These are phyloP conservation scores for Petroica traversi DNA, from an alignment of 2,113 vertebrate species.

Conservation along the genomic window DNA sequence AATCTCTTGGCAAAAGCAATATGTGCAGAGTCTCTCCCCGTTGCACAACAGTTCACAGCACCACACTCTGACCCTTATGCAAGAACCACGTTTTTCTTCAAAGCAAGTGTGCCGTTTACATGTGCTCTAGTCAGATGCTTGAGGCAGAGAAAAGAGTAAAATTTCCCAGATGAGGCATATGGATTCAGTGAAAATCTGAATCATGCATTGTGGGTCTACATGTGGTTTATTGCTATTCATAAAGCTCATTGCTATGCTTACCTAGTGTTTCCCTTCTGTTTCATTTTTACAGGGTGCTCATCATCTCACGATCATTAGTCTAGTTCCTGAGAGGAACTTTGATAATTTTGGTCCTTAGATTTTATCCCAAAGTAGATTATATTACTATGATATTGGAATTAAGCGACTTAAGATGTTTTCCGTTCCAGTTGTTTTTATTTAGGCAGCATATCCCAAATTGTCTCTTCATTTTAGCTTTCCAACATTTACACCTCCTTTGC, in stretches of 20 bases:
- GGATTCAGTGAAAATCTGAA: background rate
- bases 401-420: background rate
- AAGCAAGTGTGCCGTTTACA: background rate
- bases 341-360: background rate
- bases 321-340: background rate
- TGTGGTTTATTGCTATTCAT: background rate
- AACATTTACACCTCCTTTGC: background rate
- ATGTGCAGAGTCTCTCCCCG: background rate
- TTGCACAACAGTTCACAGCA: background rate
- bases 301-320: background rate
- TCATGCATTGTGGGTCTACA: background rate
- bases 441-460: background rate
- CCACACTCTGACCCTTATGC: background rate
- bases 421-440: background rate
- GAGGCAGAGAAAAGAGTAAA: background rate
- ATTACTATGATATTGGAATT: background rate
- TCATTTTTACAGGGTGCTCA: background rate
- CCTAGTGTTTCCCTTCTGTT: background rate
- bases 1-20: conserved; percentile 14
- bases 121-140: background rate
- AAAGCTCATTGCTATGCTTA: background rate
- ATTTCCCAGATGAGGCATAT: background rate
- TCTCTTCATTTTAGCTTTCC: background rate
- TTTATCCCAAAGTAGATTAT: conserved; percentile 29
- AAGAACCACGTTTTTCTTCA: background rate